Conservation (phyloP, 2,113 vertebrate genomes). For the Cettia cetti region DNA sequence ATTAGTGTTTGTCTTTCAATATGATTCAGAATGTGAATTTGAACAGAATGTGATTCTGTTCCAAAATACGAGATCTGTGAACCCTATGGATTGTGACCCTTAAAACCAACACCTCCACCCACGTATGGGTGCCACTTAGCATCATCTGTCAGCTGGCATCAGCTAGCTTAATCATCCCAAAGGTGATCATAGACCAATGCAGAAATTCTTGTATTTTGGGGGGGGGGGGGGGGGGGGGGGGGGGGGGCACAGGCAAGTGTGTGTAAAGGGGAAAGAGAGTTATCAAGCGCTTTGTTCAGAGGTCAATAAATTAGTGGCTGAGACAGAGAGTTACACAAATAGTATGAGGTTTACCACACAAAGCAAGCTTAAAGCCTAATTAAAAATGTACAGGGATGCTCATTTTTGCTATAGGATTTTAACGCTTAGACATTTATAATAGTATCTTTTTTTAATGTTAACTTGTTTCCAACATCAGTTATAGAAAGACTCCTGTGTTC, state of each 20-base stretch:
- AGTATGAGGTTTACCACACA: background rate
- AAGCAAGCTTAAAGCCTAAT: background rate
- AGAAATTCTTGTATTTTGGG: background rate
- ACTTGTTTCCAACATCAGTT: slow-evolving; percentile 21
- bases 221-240: too few species aligned
- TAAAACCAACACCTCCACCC: background rate
- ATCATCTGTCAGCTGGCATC: background rate
- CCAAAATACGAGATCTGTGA: background rate
- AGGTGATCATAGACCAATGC: background rate
- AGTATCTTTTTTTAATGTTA: background rate
- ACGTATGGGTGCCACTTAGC: background rate
- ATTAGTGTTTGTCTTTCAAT: background rate
- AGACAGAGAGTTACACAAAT: background rate
- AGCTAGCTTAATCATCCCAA: background rate
- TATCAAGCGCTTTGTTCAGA: background rate
- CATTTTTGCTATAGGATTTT: background rate
- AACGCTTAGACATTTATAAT: background rate
- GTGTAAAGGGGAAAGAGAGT: background rate
- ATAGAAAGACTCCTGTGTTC: slow-evolving; percentile 30
- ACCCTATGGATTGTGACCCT: background rate
- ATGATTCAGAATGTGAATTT: too few species aligned
- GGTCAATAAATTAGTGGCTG: background rate
- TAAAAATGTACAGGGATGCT: background rate
- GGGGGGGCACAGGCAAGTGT: too few species aligned
- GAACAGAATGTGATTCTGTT: background rate